Conservation (phyloP, 2,797 vertebrate genomes). For the Fistularia tabacaria region DNA sequence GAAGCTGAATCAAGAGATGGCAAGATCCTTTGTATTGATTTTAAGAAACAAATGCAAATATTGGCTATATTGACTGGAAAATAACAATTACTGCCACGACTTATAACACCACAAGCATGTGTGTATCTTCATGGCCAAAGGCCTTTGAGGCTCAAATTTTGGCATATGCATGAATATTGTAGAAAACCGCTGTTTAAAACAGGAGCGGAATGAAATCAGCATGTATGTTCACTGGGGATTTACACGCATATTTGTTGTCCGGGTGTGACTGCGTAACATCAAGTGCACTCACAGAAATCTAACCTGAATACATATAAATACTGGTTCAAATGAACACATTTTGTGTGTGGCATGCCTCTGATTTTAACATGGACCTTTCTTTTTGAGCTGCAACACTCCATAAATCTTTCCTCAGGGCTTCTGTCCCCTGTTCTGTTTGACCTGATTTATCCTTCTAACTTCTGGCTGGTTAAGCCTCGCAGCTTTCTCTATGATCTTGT, state of each 20-base stretch:
- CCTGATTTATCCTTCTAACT: constrained; percentile 56
- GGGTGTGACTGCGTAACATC: constrained; percentile 2
- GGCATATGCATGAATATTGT: too few relatives aligned
- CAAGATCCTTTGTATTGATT: too few relatives aligned
- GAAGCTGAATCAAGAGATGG: too few relatives aligned
- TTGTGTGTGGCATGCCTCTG: background rate
- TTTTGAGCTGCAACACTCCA: constrained; percentile 19
- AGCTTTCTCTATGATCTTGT: constrained; percentile 62
- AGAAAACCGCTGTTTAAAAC: background rate
- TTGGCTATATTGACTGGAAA: too few relatives aligned
- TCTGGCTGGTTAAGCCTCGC: constrained; percentile 50
- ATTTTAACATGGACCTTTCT: constrained; percentile 7
- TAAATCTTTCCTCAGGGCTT: constrained; percentile 27
- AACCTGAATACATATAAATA: constrained; percentile 1
- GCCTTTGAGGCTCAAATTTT: too few relatives aligned
- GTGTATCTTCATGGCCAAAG: too few relatives aligned
- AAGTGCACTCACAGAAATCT: background rate
- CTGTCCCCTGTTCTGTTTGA: constrained; percentile 51
- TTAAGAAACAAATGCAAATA: too few relatives aligned
- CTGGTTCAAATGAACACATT: background rate
- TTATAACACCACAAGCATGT: too few relatives aligned
- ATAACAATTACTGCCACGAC: too few relatives aligned
- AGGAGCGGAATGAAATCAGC: background rate
- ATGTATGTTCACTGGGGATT: background rate
- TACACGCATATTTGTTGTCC: background rate